These are phyloP conservation scores for Pampus argenteus DNA, from an alignment of 2,797 vertebrate species.

Conservation along the genomic window DNA sequence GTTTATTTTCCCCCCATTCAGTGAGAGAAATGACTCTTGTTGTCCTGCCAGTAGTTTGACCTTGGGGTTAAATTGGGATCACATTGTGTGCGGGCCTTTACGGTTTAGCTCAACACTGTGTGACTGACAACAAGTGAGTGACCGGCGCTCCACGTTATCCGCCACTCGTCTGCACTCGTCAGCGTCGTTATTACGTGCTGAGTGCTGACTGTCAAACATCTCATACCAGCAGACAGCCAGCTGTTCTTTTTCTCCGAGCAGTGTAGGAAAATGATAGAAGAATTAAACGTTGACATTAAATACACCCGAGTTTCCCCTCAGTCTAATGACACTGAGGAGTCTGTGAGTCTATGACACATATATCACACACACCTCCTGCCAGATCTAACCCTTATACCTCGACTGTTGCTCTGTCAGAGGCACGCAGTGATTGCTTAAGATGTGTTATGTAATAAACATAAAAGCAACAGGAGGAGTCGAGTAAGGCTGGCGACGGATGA, in stretches of 20 bases:
- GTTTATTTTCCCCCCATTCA: neutral
- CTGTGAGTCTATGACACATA: neutral
- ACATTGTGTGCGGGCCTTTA: neutral
- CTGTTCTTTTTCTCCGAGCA: neutral
- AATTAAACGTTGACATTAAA: conserved; percentile 10
- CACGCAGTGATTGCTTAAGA: neutral
- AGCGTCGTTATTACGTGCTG: neutral
- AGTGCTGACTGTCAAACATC: conserved; percentile 12
- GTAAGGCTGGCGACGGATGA: no score
- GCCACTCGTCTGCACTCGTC: neutral
- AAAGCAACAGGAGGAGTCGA: conserved; percentile 5
- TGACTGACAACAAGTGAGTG: conserved; percentile 17
- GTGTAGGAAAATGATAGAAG: neutral
- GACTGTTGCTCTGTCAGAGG: conserved; percentile 5
- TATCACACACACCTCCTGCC: neutral
- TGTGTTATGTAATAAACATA: neutral
- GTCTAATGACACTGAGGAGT: neutral
- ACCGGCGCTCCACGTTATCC: conserved; percentile 2
- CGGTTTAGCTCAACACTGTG: neutral
- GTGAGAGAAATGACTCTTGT: neutral
- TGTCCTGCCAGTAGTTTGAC: conserved; percentile 5
- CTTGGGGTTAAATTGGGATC: neutral
- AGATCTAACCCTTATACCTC: conserved; percentile 7
- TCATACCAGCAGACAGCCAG: neutral
- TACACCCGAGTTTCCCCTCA: neutral